These are phyloP conservation scores for Cylas formicarius DNA, from an alignment of 1,140 invertebrate species.

Conservation along the genomic window DNA sequence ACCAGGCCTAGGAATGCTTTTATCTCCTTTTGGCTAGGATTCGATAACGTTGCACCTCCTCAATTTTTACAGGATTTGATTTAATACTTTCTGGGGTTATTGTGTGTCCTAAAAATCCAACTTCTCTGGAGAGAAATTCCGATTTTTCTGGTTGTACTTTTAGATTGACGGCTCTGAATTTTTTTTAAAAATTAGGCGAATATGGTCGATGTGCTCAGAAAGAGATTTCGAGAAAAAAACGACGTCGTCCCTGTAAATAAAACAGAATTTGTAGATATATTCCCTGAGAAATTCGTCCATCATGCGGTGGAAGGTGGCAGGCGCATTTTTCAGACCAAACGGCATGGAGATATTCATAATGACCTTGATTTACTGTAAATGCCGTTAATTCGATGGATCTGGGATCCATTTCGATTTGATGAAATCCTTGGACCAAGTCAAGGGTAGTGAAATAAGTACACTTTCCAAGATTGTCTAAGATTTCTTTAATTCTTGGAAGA, in stretches of 20 bases:
- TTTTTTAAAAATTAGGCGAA: conserved; percentile 22
- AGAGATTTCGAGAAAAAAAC: conserved; percentile 25
- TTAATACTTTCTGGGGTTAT: conserved; percentile 24
- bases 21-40: conserved; percentile 21
- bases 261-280: conserved; percentile 27
- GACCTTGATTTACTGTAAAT: background rate
- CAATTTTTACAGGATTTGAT: conserved; percentile 31
- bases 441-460: background rate
- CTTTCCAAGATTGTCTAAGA: conserved; percentile 36
- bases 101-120: conserved; percentile 39
- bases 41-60: conserved; percentile 25
- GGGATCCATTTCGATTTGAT: background rate
- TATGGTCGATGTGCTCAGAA: conserved; percentile 20
- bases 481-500: conserved; percentile 47
- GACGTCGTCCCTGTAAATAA: conserved; percentile 38
- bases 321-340: conserved; percentile 41
- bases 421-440: background rate
- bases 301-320: conserved; percentile 39
- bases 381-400: background rate
- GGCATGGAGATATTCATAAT: conserved; percentile 42
- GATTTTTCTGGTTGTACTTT: conserved; percentile 25
- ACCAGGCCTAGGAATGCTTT: too few species aligned
- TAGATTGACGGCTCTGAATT: conserved; percentile 11
- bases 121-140: conserved; percentile 29
- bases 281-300: conserved; percentile 24